These are phyloP conservation scores for Fragum whitleyi DNA, from an alignment of 2,888 invertebrate genomes.

Conservation along the genomic window DNA sequence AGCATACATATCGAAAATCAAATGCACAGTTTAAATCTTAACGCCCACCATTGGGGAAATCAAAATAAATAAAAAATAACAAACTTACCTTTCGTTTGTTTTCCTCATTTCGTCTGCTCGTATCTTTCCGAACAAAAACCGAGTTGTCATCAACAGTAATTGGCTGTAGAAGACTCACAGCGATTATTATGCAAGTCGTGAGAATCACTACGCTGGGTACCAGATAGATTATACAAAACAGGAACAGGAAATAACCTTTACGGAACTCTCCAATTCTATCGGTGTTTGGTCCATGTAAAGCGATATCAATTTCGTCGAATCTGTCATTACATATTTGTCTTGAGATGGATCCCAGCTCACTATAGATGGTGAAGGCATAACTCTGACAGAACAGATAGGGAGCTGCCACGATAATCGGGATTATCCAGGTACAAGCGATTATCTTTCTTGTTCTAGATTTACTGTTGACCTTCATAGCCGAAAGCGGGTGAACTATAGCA, in stretches of 20 bases:
- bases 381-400: conserved; percentile 76
- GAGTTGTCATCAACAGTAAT: conserved; percentile 72
- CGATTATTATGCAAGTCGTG: conserved; percentile 78
- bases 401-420: conserved; percentile 76
- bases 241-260: conserved; percentile 84
- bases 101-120: conserved; percentile 77
- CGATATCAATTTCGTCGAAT: conserved; percentile 82
- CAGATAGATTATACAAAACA: conserved; percentile 85
- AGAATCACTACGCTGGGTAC: conserved; percentile 84
- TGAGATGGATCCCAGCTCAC: conserved; percentile 83
- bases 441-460: conserved; percentile 84
- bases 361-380: conserved; percentile 79
- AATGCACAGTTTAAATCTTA: too few relatives aligned
- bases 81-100: conserved; percentile 80
- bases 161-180: conserved; percentile 76
- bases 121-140: conserved; percentile 63
- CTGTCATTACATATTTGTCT: conserved; percentile 84
- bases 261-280: conserved; percentile 73
- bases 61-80: too few relatives aligned
- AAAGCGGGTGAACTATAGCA: conserved; percentile 86
- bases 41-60: too few relatives aligned
- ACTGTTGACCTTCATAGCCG: conserved; percentile 83
- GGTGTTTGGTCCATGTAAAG: conserved; percentile 66
- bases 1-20: too few relatives aligned
- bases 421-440: conserved; percentile 84